These are phyloP conservation scores for Eubasilissa regina DNA, from an alignment of 1,140 invertebrate species.

Conservation along the genomic window DNA sequence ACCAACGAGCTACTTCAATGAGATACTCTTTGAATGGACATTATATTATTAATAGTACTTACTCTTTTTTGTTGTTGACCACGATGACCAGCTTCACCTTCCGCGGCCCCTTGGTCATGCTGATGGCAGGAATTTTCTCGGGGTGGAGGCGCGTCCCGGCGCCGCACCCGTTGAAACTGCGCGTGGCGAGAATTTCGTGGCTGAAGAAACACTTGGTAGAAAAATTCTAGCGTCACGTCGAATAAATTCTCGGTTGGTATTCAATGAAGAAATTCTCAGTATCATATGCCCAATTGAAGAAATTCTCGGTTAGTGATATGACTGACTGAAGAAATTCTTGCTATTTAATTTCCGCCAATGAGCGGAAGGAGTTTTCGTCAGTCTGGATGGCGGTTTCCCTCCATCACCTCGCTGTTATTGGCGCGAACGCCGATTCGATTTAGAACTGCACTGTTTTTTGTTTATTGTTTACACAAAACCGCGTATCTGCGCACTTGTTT, in stretches of 20 bases:
- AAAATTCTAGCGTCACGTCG: too few relatives aligned
- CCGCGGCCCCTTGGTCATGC: conserved; percentile 73
- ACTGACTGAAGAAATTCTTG: too few relatives aligned
- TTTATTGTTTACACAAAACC: too few relatives aligned
- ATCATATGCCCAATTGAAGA: too few relatives aligned
- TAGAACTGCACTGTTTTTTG: not conserved
- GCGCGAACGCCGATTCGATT: conserved; percentile 2
- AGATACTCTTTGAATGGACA: too few relatives aligned
- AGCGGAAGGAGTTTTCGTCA: conserved; percentile 10
- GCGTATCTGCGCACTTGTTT: too few relatives aligned
- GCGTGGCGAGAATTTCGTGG: conserved; percentile 28
- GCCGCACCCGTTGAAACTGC: conserved; percentile 22
- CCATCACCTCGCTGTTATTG: conserved; percentile 1
- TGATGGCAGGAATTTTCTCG: conserved; percentile 61
- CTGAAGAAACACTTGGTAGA: too few relatives aligned
- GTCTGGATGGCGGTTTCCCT: conserved; percentile 29
- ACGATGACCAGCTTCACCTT: conserved; percentile 74
- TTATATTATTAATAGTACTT: conserved; percentile 66
- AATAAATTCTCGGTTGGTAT: too few relatives aligned
- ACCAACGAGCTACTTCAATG: too few relatives aligned
- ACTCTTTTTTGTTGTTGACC: conserved; percentile 74
- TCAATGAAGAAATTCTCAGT: too few relatives aligned
- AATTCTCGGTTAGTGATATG: too few relatives aligned
- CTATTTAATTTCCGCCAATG: not conserved
- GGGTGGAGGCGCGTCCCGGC: conserved; percentile 19